Conservation (phyloP, 1,140 invertebrate species). For the Tetramorium simillimum region DNA sequence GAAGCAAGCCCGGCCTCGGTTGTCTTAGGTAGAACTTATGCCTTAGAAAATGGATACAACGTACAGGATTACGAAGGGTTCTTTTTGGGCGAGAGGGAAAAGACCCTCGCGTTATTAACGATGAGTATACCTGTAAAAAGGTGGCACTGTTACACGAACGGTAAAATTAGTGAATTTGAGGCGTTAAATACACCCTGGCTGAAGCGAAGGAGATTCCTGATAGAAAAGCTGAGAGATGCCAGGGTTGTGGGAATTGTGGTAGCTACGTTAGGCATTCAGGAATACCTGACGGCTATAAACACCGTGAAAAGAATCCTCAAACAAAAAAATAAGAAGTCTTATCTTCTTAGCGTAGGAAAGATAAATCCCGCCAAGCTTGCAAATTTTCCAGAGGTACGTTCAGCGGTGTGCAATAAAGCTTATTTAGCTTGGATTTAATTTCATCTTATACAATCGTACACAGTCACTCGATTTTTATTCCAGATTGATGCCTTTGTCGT, state of each 20-base stretch:
- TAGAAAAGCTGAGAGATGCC: conserved; percentile 96
- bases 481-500: conserved; percentile 96
- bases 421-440: not conserved
- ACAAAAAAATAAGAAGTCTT: conserved; percentile 92
- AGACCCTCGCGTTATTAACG: conserved; percentile 85
- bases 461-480: conserved; percentile 76
- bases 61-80: conserved; percentile 85
- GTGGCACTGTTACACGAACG: conserved; percentile 85
- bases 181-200: conserved; percentile 87
- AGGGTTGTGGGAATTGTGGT: conserved; percentile 94
- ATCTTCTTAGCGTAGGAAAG: conserved; percentile 96
- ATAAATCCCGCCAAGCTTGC: conserved; percentile 96
- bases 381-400: conserved; percentile 94
- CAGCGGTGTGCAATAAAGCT: not conserved
- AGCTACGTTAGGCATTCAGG: conserved; percentile 93
- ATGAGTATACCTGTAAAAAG: conserved; percentile 84
- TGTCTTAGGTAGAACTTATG: conserved; percentile 80
- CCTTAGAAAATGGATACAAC: conserved; percentile 74
- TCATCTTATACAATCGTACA: not conserved
- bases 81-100: conserved; percentile 86
- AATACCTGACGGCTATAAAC: conserved; percentile 92
- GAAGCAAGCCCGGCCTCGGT: conserved; percentile 51
- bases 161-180: conserved; percentile 79
- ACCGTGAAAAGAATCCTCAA: conserved; percentile 91
- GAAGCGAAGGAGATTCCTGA: conserved; percentile 92